A percentile compares a stretch with the other conserved stretches of the same genome.
These are phyloP conservation scores for Clarias pachynema DNA, from an alignment of 2,797 vertebrate species.

Conservation along the genomic window DNA sequence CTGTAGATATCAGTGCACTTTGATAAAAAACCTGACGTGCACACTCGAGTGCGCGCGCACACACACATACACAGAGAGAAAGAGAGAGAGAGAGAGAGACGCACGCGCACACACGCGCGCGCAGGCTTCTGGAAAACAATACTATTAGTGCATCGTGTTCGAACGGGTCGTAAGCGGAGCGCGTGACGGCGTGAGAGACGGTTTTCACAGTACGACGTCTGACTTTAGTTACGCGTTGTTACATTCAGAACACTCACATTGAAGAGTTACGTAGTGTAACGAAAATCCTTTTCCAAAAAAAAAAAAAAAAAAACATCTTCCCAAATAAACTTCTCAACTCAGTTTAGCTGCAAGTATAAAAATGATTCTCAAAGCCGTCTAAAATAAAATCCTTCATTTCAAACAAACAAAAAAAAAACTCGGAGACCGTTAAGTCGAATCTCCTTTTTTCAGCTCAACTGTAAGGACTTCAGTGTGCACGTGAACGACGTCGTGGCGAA, in stretches of 20 bases:
- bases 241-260: slow-evolving; percentile 51
- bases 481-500: background rate
- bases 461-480: background rate
- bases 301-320: background rate
- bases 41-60: background rate
- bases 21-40: slow-evolving; percentile 28
- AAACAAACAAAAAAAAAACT: background rate
- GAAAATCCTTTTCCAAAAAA: background rate
- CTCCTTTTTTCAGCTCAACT: background rate
- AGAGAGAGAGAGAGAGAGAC: no score
- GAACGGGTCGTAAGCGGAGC: background rate
- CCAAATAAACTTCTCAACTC: slow-evolving; percentile 13
- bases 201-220: slow-evolving; percentile 48
- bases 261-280: slow-evolving; percentile 2
- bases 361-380: slow-evolving; percentile 6
- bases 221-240: slow-evolving; percentile 37
- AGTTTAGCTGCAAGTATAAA: slow-evolving; percentile 42
- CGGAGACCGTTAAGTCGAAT: background rate
- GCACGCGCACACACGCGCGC: background rate
- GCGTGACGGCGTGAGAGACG: background rate
- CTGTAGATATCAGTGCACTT: slow-evolving; percentile 49
- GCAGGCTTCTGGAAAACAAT: slow-evolving; percentile 30
- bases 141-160: slow-evolving; percentile 40
- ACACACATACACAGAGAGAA: background rate
- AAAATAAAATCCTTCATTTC: slow-evolving; percentile 34